phyloP scores from a whole-genome alignment of 2,797 vertebrate species.

The Melanotaenia parkinsoni region DNA sequence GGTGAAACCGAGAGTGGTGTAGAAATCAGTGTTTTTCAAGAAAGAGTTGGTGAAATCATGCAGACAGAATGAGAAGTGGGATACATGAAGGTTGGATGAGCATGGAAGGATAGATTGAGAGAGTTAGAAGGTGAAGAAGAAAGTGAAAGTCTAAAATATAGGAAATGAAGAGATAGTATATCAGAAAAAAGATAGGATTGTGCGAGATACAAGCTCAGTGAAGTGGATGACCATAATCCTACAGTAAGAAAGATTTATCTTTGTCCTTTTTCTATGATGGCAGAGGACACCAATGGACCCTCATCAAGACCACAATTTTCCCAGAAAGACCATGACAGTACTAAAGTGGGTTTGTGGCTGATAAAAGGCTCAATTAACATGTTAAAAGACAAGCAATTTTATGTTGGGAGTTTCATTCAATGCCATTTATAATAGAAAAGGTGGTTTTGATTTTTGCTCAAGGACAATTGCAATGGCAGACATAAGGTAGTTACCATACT shows the following conservation, averaged over 20 bases:
- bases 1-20: neutral
- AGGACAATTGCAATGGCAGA: neutral
- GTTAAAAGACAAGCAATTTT: neutral
- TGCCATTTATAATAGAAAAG: neutral
- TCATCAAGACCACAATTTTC: constrained; percentile 21
- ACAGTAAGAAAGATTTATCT: constrained; percentile 56
- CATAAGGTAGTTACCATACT: neutral
- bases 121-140: constrained; percentile 1
- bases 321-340: neutral
- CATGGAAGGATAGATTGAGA: constrained; percentile 4
- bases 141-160: constrained; percentile 10
- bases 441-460: neutral
- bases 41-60: neutral
- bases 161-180: constrained; percentile 2
- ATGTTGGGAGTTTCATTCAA: neutral
- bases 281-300: constrained; percentile 54
- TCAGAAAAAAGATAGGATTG: neutral
- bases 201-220: constrained; percentile 40
- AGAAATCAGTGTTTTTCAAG: neutral
- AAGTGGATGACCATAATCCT: constrained; percentile 41
- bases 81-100: neutral
- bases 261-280: constrained; percentile 37
- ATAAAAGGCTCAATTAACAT: constrained; percentile 6
- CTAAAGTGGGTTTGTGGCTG: neutral
- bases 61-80: too few species aligned